Evolutionary conservation across 2,797 vertebrate species (phyloP), one percentile per base, ranked within the genome.

Genomic region (Siniperca undulata): DNA sequence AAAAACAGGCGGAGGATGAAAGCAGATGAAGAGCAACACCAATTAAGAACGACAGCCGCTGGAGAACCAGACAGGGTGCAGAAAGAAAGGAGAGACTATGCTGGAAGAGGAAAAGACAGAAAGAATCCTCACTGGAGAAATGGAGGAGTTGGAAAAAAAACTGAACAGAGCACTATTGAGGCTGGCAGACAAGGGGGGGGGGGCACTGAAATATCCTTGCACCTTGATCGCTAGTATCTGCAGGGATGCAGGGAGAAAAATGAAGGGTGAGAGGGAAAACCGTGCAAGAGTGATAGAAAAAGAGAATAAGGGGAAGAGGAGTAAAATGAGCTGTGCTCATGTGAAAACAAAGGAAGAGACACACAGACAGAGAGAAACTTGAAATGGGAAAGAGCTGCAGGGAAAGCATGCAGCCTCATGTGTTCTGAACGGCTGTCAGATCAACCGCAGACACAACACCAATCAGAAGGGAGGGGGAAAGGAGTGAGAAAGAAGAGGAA

Each of bases 41-140:
- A 94, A 94, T 94, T 94, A 94, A 86, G 89, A 93, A 92, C 70
- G 86, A 94, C 93, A 93, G 92, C 91, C 88, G 80, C 85, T 67
- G 69, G 83, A 92, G 91, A 90, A 90, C 68, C 86, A 92, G 91
- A 89, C 82, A 78, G 77, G 84, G 77, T 70, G 87, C 27, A 65
- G 82, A 76, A 73, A 80, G 72, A 67, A 68, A 86, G 70, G 83
- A 88, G 78, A 80, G 73, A 81, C 58, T 65, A 52, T 27, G 60
- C 62, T 88, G 70, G 76, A 80, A 89, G 82, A 89, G 71, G 75
- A 60, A 84, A 86, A 91, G 74, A 83, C 70, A 42, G 76, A 82
- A 79, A 84, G 74, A 89, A 89, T 80, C 65, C 85, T 85, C 81
- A 65, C 62, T 66, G 68, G 81, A 88, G 85, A 84, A 78, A 78